A percentile compares a stretch with the other conserved stretches of the same genome.
phyloP scores from a whole-genome alignment of 2,113 vertebrate species.

The Nerophis lumbriciformis region DNA sequence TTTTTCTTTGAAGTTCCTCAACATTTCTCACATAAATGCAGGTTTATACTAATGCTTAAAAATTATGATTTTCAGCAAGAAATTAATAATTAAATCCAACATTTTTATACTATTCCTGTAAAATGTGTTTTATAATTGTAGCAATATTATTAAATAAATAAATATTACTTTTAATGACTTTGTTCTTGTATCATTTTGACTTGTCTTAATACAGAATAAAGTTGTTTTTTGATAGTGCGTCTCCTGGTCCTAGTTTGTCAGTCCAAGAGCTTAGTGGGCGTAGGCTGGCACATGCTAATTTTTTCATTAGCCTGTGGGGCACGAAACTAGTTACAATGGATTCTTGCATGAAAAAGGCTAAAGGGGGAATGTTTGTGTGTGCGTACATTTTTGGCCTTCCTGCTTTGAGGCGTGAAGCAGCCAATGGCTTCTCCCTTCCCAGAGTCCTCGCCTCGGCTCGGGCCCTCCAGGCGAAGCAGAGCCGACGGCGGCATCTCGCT shows the following conservation, averaged over 20 bases:
- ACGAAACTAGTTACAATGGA: background rate
- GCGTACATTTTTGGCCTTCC: constrained; percentile 81
- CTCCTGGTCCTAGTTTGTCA: background rate
- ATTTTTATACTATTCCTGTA: too few species aligned
- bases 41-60: too few species aligned
- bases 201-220: too few species aligned
- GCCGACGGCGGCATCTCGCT: constrained; percentile 79
- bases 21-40: too few species aligned
- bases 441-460: constrained; percentile 54
- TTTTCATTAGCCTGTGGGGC: background rate
- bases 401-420: constrained; percentile 90
- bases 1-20: too few species aligned
- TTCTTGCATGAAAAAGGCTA: background rate
- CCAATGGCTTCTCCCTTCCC: constrained; percentile 75
- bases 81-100: too few species aligned
- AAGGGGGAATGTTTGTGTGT: background rate
- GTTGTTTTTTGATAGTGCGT: too few species aligned
- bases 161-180: too few species aligned
- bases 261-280: background rate
- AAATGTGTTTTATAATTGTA: too few species aligned
- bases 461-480: constrained; percentile 76
- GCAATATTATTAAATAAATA: too few species aligned
- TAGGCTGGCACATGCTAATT: background rate
- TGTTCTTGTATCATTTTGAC: too few species aligned
- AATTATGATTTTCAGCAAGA: too few species aligned